These are phyloP conservation scores for Pseudochaenichthys georgianus DNA, from an alignment of 2,797 vertebrate species.

Conservation along the genomic window DNA sequence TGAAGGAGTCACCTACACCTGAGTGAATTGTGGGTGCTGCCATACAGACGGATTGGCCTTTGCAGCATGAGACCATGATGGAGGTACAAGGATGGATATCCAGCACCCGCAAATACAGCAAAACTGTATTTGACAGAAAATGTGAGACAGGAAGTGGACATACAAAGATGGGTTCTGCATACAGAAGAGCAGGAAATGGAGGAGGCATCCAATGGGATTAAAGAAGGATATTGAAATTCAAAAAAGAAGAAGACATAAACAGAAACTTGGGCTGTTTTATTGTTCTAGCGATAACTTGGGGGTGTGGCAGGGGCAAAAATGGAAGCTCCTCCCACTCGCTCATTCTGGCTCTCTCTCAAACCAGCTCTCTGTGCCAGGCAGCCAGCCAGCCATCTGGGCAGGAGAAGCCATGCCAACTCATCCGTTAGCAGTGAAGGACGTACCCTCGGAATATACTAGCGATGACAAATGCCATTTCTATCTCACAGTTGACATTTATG, in stretches of 20 bases:
- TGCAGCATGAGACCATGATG: conserved; percentile 40
- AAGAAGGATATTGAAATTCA: conserved; percentile 32
- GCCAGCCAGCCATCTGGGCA: conserved; percentile 82
- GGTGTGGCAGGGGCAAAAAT: conserved; percentile 70
- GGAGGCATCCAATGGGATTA: conserved; percentile 42
- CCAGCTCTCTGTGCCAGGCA: conserved; percentile 82
- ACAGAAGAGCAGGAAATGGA: conserved; percentile 24
- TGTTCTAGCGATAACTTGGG: conserved; percentile 65
- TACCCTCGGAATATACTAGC: conserved; percentile 56
- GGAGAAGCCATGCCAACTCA: conserved; percentile 85
- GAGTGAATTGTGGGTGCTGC: conserved; percentile 29
- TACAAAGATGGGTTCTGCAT: conserved; percentile 35
- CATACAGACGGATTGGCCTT: conserved; percentile 42
- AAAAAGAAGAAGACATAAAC: conserved; percentile 59
- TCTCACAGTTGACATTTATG: conserved; percentile 54
- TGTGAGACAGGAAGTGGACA: conserved; percentile 58
- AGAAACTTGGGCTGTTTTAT: conserved; percentile 78
- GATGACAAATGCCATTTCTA: conserved; percentile 39
- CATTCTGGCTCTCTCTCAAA: conserved; percentile 72
- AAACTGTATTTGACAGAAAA: conserved; percentile 40
- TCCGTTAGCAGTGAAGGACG: conserved; percentile 71
- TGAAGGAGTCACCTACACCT: conserved; percentile 35
- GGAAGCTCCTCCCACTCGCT: conserved; percentile 82
- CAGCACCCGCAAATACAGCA: conserved; percentile 28
- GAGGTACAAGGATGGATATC: conserved; percentile 30